Evolutionary conservation across 2,113 vertebrate genomes (phyloP).

Genomic region (Esox niger): DNA sequence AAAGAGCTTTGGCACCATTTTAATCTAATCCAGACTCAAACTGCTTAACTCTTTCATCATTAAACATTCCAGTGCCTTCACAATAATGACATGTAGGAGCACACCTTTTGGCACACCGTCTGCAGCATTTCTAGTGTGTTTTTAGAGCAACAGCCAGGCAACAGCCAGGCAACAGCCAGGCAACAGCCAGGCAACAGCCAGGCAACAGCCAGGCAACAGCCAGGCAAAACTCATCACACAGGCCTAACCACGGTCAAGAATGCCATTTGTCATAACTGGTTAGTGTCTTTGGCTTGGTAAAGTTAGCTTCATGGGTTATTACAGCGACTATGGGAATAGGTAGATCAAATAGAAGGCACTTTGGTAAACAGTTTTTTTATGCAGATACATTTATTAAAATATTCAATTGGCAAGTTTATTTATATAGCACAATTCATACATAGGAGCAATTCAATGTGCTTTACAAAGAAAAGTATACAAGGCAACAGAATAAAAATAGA

Average conservation of each 20-base stretch:
- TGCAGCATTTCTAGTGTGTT: not conserved
- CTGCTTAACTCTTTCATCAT: not conserved
- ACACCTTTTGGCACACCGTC: not conserved
- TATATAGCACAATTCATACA: too few relatives aligned
- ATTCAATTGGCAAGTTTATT: too few relatives aligned
- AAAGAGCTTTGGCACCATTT: not conserved
- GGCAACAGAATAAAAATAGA: too few relatives aligned
- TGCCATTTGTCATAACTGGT: not conserved
- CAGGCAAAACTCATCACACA: not conserved
- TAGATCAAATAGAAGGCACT: not conserved
- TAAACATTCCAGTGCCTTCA: not conserved
- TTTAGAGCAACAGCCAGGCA: not conserved
- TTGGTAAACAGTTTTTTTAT: not conserved
- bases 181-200: not conserved
- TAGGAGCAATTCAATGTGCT: too few relatives aligned
- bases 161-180: not conserved
- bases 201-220: not conserved
- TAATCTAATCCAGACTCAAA: not conserved
- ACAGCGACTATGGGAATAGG: not conserved
- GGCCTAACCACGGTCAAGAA: not conserved
- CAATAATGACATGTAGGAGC: slow-evolving; percentile 1
- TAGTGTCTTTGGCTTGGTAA: not conserved
- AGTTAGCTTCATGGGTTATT: not conserved
- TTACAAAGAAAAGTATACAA: too few relatives aligned
- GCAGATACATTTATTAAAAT: too few relatives aligned